Percentiles rank a stretch among this genome's conserved stretches.
phyloP scores from a whole-genome alignment of 30 jellyfish, hydroid and myxozoan species.

The Hydractinia symbiolongicarpus region DNA sequence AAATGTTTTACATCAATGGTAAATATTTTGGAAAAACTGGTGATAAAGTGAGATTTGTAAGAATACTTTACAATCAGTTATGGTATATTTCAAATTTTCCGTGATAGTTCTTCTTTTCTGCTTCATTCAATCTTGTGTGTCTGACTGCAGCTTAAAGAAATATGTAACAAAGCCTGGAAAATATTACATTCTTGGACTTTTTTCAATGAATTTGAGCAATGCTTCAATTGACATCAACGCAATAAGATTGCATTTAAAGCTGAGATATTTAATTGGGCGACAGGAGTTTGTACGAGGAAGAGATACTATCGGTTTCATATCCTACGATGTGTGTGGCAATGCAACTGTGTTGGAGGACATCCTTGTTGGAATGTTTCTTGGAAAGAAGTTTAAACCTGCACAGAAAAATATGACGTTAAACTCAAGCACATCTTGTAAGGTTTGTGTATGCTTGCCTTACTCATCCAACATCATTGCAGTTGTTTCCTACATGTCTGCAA shows the following conservation, averaged over 20 bases:
- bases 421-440: background rate
- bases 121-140: background rate
- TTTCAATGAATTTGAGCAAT: background rate
- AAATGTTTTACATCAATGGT: no score
- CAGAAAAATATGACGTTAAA: background rate
- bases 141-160: background rate
- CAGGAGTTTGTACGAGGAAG: background rate
- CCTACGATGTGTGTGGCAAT: constrained; percentile 16
- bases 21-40: no score
- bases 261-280: constrained; percentile 12
- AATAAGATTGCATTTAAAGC: constrained; percentile 13
- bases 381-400: background rate
- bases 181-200: constrained; percentile 10
- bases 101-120: no score
- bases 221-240: constrained; percentile 2
- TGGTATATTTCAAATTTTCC: no score
- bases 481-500: constrained; percentile 18
- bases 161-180: background rate
- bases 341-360: background rate
- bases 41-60: no score
- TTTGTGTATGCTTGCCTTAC: background rate
- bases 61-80: no score
- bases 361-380: background rate
- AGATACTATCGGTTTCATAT: background rate
- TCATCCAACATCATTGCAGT: constrained; percentile 13